Base-by-base conservation (phyloP, 2,797 vertebrate species). In the Phoxinus dragarum region DNA sequence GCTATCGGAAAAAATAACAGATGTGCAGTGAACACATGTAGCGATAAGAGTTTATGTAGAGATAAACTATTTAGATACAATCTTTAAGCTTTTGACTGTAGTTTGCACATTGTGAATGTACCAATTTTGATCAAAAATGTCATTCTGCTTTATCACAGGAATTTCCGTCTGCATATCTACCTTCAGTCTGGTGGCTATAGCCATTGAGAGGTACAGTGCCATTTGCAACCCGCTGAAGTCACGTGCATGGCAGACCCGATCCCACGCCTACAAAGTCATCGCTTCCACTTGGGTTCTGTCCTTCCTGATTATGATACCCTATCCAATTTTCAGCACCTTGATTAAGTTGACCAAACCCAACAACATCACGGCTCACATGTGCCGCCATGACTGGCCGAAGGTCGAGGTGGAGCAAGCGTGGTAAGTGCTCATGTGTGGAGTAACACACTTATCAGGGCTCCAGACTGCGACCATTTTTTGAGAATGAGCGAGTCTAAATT, bases 101-200 rank as follows among this genome's bases (percentile, higher is more conserved):
- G 80, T 36, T 68, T 80, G 10, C 7, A 1, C 47, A 56, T 23
- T 8, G 12, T 10, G 23, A 61, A 68, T 54, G 12, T 61, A 21
- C 40, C 2, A 3, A 47, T 36, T 44, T 11, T 6, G 36, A 14
- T n/a, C 1, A 68, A 52, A 69, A 54, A 36, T 75, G 5, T 66
- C 0, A n/a, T 47, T 76, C 34, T 69, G 49, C 12, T 54, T 47
- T 44, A 17, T 42, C 52, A 27, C 95, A 99, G 98, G 97, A n/a
- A 95, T 98, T 89, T 98, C 98, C 0, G 98, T 99, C 47, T 98
- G 98, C 52, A 98, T 99, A 84, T 99, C 98, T 88, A 99, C 98
- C 6, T 97, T 99, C 88, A 98, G 96, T 92, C 94, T 99, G 76
- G 97, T 99, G 90, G 98, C 98, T 93, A 99, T 99, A 31, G 97